Conservation (phyloP, 2,113 vertebrate species). For the Cervus canadensis region DNA sequence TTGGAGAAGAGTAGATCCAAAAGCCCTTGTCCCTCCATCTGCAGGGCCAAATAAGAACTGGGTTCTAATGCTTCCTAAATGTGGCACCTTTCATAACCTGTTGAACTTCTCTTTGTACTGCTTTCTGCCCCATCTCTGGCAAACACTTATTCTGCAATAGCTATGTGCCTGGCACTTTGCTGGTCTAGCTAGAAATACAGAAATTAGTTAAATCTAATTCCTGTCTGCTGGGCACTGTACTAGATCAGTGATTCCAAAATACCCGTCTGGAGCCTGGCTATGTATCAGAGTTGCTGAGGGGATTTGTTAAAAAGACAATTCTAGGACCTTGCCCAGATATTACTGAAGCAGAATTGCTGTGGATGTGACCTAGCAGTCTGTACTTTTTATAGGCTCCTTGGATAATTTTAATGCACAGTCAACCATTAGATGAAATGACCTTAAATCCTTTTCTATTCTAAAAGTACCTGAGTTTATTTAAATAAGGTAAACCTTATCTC, state of each 20-base stretch:
- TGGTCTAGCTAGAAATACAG: background rate
- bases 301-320: background rate
- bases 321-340: background rate
- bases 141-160: background rate
- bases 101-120: background rate
- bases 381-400: background rate
- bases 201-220: slow-evolving; percentile 32
- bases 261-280: background rate
- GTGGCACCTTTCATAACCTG: background rate
- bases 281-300: background rate
- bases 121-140: background rate
- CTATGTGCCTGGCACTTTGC: background rate
- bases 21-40: background rate
- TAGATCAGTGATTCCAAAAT: slow-evolving; percentile 17
- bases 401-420: background rate
- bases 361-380: background rate
- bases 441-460: background rate
- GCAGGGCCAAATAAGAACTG: background rate
- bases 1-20: background rate
- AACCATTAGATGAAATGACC: background rate
- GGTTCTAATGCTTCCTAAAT: background rate
- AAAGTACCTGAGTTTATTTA: slow-evolving; percentile 17
- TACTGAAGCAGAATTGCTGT: background rate
- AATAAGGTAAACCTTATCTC: background rate
- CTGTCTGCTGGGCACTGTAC: background rate